Evolutionary conservation across 2,113 vertebrate species (phyloP).

Genomic region (Microcebus ravelobensis): DNA sequence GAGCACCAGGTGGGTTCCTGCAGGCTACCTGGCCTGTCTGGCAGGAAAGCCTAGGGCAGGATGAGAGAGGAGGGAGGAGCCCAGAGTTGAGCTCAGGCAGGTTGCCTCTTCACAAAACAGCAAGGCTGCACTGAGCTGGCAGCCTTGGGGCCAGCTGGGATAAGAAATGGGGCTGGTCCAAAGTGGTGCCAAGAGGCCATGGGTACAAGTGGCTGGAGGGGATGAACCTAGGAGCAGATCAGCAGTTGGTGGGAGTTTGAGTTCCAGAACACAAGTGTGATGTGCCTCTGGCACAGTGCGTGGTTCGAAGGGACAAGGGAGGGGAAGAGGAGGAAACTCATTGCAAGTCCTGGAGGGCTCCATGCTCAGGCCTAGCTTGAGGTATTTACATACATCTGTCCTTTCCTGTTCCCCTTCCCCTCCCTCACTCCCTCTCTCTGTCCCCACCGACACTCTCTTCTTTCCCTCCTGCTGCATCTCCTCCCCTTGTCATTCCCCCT

Average conservation of each 20-base stretch:
- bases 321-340: neutral
- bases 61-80: neutral
- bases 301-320: accelerated
- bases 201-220: neutral
- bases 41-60: neutral
- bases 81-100: neutral
- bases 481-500: neutral
- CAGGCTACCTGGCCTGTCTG: neutral
- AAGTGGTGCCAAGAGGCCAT: neutral
- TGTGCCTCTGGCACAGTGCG: neutral
- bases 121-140: neutral
- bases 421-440: too few relatives aligned
- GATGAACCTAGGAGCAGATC: neutral
- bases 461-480: neutral
- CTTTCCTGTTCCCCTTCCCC: neutral
- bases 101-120: neutral
- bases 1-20: neutral
- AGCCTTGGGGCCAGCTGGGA: neutral
- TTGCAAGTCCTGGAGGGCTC: neutral
- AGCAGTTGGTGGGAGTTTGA: neutral
- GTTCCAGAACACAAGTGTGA: neutral
- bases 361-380: accelerated
- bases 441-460: accelerated
- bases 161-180: neutral
- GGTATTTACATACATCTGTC: neutral